Conservation (phyloP, 2,113 vertebrate species). For the Shinisaurus crocodilurus region DNA sequence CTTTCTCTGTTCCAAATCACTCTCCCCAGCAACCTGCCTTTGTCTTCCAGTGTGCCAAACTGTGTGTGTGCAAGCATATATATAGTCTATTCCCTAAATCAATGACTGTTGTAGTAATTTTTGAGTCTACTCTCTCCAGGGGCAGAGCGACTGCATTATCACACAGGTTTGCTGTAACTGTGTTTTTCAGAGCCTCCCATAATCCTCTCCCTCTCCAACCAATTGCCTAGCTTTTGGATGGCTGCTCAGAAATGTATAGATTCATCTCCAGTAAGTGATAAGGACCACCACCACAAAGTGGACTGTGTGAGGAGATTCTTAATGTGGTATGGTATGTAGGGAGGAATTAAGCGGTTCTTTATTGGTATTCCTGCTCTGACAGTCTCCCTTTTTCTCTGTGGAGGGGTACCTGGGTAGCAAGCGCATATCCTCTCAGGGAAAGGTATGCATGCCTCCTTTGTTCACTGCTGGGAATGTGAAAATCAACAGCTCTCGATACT, state of each 20-base stretch:
- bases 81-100: background rate
- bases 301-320: background rate
- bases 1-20: background rate
- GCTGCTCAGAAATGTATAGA: slow-evolving; percentile 20
- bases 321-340: background rate
- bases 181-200: background rate
- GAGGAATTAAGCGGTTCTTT: slow-evolving; percentile 11
- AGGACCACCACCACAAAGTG: background rate
- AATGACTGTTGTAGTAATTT: background rate
- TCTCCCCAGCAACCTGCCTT: background rate
- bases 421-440: background rate
- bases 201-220: background rate
- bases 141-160: background rate
- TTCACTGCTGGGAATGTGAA: background rate
- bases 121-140: background rate
- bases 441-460: background rate
- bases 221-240: slow-evolving; percentile 1
- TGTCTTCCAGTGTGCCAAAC: background rate
- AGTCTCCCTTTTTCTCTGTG: background rate
- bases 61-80: background rate
- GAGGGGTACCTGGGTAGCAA: background rate
- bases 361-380: background rate
- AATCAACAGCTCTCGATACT: background rate
- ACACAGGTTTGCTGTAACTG: background rate
- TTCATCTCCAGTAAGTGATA: background rate